These are phyloP conservation scores for Bellardia pandia DNA, from an alignment of 2,888 invertebrate genomes.

Conservation along the genomic window DNA sequence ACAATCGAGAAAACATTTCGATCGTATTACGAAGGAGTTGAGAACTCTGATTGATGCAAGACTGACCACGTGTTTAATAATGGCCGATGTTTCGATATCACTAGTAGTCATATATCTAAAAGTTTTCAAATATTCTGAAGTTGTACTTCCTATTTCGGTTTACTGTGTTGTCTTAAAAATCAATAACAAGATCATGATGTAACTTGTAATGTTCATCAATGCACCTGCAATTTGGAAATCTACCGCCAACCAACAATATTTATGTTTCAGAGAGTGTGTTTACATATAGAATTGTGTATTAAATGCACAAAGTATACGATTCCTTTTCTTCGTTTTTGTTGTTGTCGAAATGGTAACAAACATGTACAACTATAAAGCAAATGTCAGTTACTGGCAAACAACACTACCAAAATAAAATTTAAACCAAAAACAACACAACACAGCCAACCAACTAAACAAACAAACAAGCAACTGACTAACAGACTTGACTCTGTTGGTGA, in stretches of 20 bases:
- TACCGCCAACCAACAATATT: slow-evolving; percentile 55
- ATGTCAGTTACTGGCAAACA: slow-evolving; percentile 70
- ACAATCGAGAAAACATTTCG: no score
- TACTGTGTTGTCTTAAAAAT: slow-evolving; percentile 13
- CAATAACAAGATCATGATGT: slow-evolving; percentile 47
- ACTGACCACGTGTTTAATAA: no score
- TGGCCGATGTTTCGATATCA: no score
- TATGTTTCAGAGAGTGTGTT: slow-evolving; percentile 28
- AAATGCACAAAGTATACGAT: slow-evolving; percentile 12
- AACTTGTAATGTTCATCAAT: slow-evolving; percentile 59
- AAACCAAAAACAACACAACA: slow-evolving; percentile 29
- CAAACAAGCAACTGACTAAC: slow-evolving; percentile 54
- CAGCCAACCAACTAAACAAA: slow-evolving; percentile 27
- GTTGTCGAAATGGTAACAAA: slow-evolving; percentile 70
- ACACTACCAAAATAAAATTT: slow-evolving; percentile 62
- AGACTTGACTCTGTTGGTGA: slow-evolving; percentile 37
- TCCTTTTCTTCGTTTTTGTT: slow-evolving; percentile 16
- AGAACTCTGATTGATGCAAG: no score
- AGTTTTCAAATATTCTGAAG: no score
- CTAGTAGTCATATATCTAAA: no score
- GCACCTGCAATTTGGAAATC: slow-evolving; percentile 71
- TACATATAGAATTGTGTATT: slow-evolving; percentile 25
- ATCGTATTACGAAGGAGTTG: no score
- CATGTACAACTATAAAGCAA: slow-evolving; percentile 53
- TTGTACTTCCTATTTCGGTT: slow-evolving; percentile 3